Percentiles rank a stretch among this genome's conserved stretches.
Conservation (phyloP, 37 sponge, comb jelly and placozoan species). For the Halichondria panicea region DNA sequence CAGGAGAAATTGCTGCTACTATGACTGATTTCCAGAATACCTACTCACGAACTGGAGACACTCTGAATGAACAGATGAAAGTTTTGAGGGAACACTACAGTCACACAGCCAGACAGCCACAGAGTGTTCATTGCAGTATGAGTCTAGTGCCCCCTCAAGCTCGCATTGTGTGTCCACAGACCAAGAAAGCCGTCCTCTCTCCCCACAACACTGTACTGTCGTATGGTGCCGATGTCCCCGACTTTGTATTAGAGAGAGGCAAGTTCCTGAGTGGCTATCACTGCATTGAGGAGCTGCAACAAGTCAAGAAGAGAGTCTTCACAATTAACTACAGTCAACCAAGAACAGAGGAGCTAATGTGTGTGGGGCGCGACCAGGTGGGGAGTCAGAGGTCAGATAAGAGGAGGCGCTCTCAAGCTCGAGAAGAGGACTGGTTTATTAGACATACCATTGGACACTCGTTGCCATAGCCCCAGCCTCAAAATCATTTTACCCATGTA, state of each 20-base stretch:
- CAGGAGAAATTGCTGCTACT: neutral
- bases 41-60: too few species aligned
- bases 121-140: constrained; percentile 8
- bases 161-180: constrained; percentile 35
- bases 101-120: constrained; percentile 3
- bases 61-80: constrained; percentile 4
- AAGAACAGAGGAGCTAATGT: neutral
- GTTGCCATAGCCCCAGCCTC: too few species aligned
- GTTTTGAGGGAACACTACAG: constrained; percentile 17
- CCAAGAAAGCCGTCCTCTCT: neutral
- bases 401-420: neutral
- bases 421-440: too few species aligned
- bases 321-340: constrained; percentile 17
- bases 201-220: neutral
- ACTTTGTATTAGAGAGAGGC: constrained; percentile 13
- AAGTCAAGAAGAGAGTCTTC: constrained; percentile 16
- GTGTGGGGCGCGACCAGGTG: neutral
- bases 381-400: neutral
- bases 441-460: too few species aligned
- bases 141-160: constrained; percentile 18
- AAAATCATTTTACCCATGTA: too few species aligned
- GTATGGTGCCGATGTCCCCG: constrained; percentile 40
- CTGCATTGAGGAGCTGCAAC: neutral
- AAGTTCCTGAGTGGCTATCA: constrained; percentile 6
- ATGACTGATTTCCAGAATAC: neutral